These are phyloP conservation scores for Stenotaenia linearis DNA, from an alignment of 2,888 invertebrate genomes.

Conservation along the genomic window DNA sequence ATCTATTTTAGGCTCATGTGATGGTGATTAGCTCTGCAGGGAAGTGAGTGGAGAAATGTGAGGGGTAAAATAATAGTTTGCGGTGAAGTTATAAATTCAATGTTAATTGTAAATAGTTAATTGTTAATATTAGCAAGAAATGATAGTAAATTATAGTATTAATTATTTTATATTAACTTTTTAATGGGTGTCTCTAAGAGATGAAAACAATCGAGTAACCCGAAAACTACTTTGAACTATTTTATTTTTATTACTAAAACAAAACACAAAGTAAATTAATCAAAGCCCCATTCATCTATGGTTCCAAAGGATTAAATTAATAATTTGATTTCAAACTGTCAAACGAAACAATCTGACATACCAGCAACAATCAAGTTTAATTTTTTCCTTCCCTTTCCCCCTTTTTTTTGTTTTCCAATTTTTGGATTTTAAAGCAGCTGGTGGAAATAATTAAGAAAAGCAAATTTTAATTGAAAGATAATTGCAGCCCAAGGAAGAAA, in stretches of 20 bases:
- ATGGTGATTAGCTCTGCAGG: not conserved
- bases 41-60: not conserved
- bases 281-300: no score
- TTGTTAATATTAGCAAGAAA: no score
- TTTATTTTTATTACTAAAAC: no score
- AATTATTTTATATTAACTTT: no score
- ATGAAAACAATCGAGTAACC: no score
- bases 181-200: no score
- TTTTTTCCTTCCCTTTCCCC: not conserved
- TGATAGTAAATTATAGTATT: no score
- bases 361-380: not conserved
- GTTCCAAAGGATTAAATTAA: not conserved
- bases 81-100: not conserved
- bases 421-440: not conserved
- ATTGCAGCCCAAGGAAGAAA: slow-evolving; percentile 14
- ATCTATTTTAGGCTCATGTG: not conserved
- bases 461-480: slow-evolving; percentile 19
- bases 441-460: slow-evolving; percentile 5
- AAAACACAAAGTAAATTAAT: no score
- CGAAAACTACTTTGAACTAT: no score
- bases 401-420: not conserved
- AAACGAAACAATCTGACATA: not conserved
- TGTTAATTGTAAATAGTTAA: no score
- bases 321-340: not conserved
- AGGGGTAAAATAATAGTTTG: not conserved